These are phyloP conservation scores for Heteromormyrus szaboi DNA, from an alignment of 2,797 vertebrate genomes.

Conservation along the genomic window DNA sequence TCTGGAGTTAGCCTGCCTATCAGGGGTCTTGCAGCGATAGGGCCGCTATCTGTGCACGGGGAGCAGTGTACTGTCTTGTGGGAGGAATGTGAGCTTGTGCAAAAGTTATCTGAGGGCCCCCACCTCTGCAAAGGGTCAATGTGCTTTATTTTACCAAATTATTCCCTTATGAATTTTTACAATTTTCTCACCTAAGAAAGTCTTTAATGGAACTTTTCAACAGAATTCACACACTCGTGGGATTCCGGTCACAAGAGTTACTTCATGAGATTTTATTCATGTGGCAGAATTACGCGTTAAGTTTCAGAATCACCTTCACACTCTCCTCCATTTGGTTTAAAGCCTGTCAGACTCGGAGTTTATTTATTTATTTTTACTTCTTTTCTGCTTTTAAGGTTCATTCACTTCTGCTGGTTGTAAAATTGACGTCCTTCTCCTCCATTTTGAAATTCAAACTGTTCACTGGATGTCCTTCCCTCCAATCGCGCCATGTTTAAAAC, in stretches of 20 bases:
- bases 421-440: background rate
- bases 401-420: background rate
- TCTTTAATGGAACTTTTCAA: background rate
- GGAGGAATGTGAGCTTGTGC: background rate
- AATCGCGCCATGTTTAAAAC: background rate
- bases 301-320: background rate
- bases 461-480: background rate
- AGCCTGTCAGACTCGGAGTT: background rate
- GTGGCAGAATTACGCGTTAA: background rate
- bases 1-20: slow-evolving; percentile 24
- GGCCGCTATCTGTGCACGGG: background rate
- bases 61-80: background rate
- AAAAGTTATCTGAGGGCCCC: background rate
- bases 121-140: background rate
- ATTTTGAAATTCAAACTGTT: background rate
- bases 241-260: background rate
- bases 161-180: background rate
- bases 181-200: background rate
- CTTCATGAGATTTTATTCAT: background rate
- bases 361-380: background rate
- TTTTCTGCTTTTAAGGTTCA: background rate
- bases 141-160: background rate
- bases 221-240: background rate
- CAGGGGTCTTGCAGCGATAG: background rate
- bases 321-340: background rate